Percentiles rank a stretch among this genome's conserved stretches.
Evolutionary conservation across 2,888 invertebrate species (phyloP).

Genomic region (Chymomyza fuscimana): DNA sequence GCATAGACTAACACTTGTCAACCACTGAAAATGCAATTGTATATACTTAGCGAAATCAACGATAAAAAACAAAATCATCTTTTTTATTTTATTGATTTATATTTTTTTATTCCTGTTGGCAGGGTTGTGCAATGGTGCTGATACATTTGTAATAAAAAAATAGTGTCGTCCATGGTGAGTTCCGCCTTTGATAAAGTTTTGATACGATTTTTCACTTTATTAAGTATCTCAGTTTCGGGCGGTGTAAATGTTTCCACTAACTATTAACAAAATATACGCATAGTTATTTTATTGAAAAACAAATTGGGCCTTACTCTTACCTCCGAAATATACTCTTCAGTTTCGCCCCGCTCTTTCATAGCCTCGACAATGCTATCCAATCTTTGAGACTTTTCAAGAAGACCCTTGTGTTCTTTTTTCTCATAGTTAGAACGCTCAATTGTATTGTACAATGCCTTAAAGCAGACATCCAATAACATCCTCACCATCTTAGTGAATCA

Average conservation of each 20-base stretch:
- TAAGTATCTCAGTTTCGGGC: constrained; percentile 88
- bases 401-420: constrained; percentile 85
- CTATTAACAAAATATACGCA: constrained; percentile 37
- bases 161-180: constrained; percentile 89
- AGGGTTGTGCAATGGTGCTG: constrained; percentile 81
- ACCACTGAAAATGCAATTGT: too few relatives aligned
- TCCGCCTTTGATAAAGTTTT: constrained; percentile 89
- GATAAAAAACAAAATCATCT: too few relatives aligned
- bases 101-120: constrained; percentile 55
- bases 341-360: constrained; percentile 88
- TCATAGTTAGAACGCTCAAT: constrained; percentile 85
- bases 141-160: constrained; percentile 91
- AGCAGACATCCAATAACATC: constrained; percentile 86
- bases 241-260: constrained; percentile 90
- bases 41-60: too few relatives aligned
- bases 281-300: too few relatives aligned
- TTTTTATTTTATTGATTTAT: constrained; percentile 47
- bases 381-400: constrained; percentile 92
- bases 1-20: too few relatives aligned
- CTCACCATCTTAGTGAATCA: constrained; percentile 82
- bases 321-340: constrained; percentile 89
- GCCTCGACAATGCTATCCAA: constrained; percentile 90
- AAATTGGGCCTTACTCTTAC: constrained; percentile 78
- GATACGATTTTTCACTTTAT: constrained; percentile 86
- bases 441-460: constrained; percentile 86